A percentile compares a stretch with the other conserved stretches of the same genome.
Conservation (phyloP, 1,140 invertebrate genomes). For the Philopotamus ludificatus region DNA sequence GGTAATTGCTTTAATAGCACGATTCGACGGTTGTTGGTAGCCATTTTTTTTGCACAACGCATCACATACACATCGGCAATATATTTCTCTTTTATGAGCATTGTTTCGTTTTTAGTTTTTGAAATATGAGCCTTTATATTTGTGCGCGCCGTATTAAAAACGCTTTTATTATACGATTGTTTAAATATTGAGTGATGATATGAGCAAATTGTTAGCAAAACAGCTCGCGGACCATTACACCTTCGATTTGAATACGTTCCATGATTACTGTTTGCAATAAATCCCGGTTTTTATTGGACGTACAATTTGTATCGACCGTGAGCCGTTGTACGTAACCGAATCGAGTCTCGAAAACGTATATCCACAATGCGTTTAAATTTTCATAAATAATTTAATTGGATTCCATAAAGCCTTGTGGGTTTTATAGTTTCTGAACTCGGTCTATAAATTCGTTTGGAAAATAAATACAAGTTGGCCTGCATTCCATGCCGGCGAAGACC, state of each 20-base stretch:
- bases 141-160: no score
- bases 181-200: slow-evolving; percentile 17
- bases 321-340: slow-evolving; percentile 8
- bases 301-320: slow-evolving; percentile 15
- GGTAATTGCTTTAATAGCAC: no score
- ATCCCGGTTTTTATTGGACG: slow-evolving; percentile 25
- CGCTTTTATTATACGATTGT: slow-evolving; percentile 4
- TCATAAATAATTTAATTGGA: background rate
- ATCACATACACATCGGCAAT: no score
- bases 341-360: no score
- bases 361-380: background rate
- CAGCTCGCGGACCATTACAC: slow-evolving; percentile 24
- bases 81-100: no score
- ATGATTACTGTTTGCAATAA: slow-evolving; percentile 33
- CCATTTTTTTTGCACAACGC: no score
- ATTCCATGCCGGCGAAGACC: slow-evolving; percentile 1
- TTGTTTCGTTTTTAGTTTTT: no score
- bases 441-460: slow-evolving; percentile 8
- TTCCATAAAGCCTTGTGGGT: background rate
- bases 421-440: background rate
- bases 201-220: slow-evolving; percentile 11
- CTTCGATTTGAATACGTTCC: slow-evolving; percentile 26
- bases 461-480: background rate
- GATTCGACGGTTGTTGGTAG: no score
- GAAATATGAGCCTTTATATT: no score